Base-by-base conservation (phyloP, 2,888 invertebrate genomes). In the Autographa pulchrina region DNA sequence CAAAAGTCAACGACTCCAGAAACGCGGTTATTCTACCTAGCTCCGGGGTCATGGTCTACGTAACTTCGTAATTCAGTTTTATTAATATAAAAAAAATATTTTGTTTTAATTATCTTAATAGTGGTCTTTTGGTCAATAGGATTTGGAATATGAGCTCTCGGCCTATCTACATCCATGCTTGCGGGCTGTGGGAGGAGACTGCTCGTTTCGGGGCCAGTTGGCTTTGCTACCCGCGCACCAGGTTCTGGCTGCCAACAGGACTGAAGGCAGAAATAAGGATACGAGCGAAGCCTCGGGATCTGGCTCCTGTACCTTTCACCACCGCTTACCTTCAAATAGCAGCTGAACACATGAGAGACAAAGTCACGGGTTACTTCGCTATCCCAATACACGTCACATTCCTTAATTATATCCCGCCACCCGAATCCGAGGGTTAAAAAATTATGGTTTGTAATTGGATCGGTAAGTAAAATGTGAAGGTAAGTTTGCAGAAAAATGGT, bases 161-260 rank as follows among this genome's bases (percentile, higher is more conserved):
- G 11, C 84, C 90, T 4, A 87, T 94, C 62, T 92, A 92, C 77
- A 67, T 94, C 20, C 86, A 90, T 31, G 89, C 86, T 72, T 91
- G 91, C 72, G 92, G 92, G 0, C 68, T 94, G 4, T 93, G 92
- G 91, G 83, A 89, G 32, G 91, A 89, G 0, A 84, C 75, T 0
- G 90, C 89, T 3, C 85, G 88, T 3, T 80, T 90, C 6, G 93
- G 93, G 0, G 93, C 93, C 0, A 87, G 87, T 58, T 94, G 93
- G 93, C 60, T 74, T 20, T 89, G 89, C 72, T 88, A 79, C 25
- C 94, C 94, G 5, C 89, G 85, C n/a, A 93, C 89, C 5, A 89
- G 92, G 75, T 85, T 91, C 66, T 85, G 87, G 35, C 68, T 94
- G 18, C 89, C 93, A 4, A 90, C 94, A 52, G 95, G 95, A 1